Percentiles rank a stretch among this genome's conserved stretches.
phyloP scores from a whole-genome alignment of 35 echinoderm and acorn worm genomes.

The Ophioderma brevispina region DNA sequence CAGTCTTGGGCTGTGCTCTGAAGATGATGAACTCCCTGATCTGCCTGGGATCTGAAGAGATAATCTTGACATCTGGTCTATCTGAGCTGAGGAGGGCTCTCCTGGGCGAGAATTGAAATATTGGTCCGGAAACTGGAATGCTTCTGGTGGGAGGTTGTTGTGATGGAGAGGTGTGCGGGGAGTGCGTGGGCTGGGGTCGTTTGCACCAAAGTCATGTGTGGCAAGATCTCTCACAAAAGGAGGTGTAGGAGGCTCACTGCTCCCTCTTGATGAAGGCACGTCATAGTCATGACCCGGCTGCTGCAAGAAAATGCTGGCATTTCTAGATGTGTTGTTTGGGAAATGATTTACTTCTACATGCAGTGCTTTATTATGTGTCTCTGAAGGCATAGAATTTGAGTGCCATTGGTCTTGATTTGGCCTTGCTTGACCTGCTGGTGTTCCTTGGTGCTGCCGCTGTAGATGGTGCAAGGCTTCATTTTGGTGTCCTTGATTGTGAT shows the following conservation, averaged over 20 bases:
- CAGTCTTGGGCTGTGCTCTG: neutral
- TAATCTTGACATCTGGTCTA: neutral
- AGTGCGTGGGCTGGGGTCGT: neutral
- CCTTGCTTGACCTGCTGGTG: neutral
- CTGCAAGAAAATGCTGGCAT: neutral
- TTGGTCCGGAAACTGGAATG: neutral
- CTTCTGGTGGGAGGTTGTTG: neutral
- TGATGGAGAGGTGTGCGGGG: neutral
- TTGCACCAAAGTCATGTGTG: neutral
- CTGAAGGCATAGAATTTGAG: neutral
- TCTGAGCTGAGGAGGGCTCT: too few species aligned
- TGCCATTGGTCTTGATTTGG: neutral
- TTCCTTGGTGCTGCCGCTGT: neutral
- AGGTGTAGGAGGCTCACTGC: neutral
- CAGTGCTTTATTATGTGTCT: neutral
- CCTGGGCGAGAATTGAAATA: too few species aligned
- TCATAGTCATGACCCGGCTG: neutral
- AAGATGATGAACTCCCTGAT: neutral
- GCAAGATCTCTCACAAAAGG: neutral
- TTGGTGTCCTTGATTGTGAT: slow-evolving; percentile 14
- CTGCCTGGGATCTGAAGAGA: neutral
- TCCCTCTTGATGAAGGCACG: neutral
- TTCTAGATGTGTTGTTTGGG: neutral
- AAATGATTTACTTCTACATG: neutral
- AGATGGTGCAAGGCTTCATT: neutral